phyloP scores from a whole-genome alignment of 2,113 vertebrate species.

The Lepus timidus region DNA sequence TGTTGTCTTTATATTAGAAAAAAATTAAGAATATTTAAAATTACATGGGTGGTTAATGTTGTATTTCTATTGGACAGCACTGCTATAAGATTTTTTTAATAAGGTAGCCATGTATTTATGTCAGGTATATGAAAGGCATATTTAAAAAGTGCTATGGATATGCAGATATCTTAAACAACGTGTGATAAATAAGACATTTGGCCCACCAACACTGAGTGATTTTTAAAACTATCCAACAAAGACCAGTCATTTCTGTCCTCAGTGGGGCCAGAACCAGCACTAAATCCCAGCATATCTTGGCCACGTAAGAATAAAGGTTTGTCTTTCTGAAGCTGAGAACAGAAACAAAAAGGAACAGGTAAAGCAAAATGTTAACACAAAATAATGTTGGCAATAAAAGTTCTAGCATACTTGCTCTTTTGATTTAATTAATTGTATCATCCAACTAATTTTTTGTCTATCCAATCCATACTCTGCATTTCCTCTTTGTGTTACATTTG shows the following conservation, averaged over 20 bases:
- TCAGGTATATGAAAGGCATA: neutral
- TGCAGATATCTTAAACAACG: neutral
- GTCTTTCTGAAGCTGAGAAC: neutral
- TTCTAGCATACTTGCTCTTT: neutral
- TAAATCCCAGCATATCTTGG: neutral
- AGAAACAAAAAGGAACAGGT: neutral
- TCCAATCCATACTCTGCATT: neutral
- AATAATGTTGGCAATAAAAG: neutral
- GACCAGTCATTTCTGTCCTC: neutral
- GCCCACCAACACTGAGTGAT: neutral
- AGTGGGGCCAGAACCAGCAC: neutral
- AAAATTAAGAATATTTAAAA: constrained; percentile 9
- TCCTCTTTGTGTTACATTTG: neutral
- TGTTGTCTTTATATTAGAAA: neutral
- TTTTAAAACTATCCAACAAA: neutral
- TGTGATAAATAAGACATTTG: neutral
- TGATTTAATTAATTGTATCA: constrained; percentile 24
- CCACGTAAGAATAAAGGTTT: neutral
- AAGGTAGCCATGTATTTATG: neutral
- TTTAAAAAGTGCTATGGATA: neutral
- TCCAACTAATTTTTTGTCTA: neutral
- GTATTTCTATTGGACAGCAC: neutral
- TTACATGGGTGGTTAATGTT: neutral
- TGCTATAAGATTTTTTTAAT: neutral
- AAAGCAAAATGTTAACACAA: neutral